Base-by-base conservation (phyloP, 2,888 invertebrate genomes). In the Ormyrus pomaceus region DNA sequence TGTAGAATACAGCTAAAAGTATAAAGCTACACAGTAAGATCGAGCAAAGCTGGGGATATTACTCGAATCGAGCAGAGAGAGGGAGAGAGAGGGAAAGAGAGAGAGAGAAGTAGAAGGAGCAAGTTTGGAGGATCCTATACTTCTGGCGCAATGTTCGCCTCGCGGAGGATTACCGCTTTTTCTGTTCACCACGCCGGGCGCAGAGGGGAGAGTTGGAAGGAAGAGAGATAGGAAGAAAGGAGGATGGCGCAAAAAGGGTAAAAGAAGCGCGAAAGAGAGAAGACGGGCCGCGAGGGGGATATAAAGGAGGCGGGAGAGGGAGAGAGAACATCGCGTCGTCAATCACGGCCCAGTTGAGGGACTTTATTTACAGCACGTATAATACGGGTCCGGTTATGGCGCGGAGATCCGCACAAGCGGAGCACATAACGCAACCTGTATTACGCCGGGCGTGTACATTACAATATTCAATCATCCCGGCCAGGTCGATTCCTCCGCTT, bases 271-370 rank as follows among this genome's bases (percentile, higher is more conserved):
- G 51, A 13, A 53, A 7, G 58, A 48, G 9, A 19, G 34, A 69
- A 81, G 61, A 79, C 59, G 77, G 65, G 59, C 50, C 45, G 69
- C 71, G 71, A 53, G 71, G 79, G 80, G 79, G 75, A 82, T 68
- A 77, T 48, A 64, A 76, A 77, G 58, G 75, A 80, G 79, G 80
- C 61, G 45, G 76, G 34, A 34, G 34, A 34, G 34, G 34, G 34
- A 34, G 34, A 34, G 34, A 2, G 34, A 34, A 86, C 85, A 86
- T 86, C 86, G 84, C 86, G 86, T 89, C 88, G 89, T 89, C 89
- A 88, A 88, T 89, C 89, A 89, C 85, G 87, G 88, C 88, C 88
- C 88, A 88, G 89, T 89, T 89, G 70, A 74, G 64, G 51, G 62
- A 19, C 72, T 66, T 76, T 80, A 80, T 80, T 77, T 68, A 55